phyloP scores from a whole-genome alignment of 2,888 invertebrate genomes.

The Hirtodrosophila histrioides region DNA sequence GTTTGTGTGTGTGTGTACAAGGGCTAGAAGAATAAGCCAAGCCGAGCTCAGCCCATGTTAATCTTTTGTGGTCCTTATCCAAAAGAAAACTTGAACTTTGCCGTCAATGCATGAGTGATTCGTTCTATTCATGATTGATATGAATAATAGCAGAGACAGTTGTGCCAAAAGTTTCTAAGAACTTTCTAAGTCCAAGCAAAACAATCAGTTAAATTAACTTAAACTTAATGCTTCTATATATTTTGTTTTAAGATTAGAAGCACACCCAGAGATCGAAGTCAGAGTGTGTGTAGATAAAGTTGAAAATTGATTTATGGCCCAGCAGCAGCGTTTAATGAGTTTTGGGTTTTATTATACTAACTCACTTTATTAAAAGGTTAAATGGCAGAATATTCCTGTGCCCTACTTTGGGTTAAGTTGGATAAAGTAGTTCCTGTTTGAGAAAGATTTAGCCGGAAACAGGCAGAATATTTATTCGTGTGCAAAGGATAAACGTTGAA shows the following conservation, averaged over 20 bases:
- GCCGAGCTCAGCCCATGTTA: constrained; percentile 61
- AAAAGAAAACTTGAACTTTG: constrained; percentile 64
- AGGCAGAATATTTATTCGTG: too few species aligned
- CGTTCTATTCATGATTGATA: constrained; percentile 50
- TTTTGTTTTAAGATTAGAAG: constrained; percentile 3
- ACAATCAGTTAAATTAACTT: constrained; percentile 27
- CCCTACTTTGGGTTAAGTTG: too few species aligned
- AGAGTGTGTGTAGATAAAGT: too few species aligned
- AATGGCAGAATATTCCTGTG: too few species aligned
- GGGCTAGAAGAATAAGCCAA: constrained; percentile 46
- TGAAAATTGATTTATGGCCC: too few species aligned
- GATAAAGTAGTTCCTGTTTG: too few species aligned
- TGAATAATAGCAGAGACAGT: constrained; percentile 26
- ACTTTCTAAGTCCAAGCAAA: constrained; percentile 22
- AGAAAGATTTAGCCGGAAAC: too few species aligned
- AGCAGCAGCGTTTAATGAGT: too few species aligned
- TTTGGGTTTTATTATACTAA: too few species aligned
- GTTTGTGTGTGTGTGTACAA: constrained; percentile 21
- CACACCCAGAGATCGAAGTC: too few species aligned
- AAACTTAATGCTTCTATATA: constrained; percentile 14
- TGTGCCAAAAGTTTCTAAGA: constrained; percentile 8
- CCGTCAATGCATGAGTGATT: constrained; percentile 55
- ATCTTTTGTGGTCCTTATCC: constrained; percentile 58
- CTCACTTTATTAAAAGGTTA: too few species aligned
- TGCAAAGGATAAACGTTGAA: too few species aligned